Evolutionary conservation across 2,113 vertebrate species (phyloP), one percentile per base, ranked within the genome.

Genomic region (Paedocypris sp.): DNA sequence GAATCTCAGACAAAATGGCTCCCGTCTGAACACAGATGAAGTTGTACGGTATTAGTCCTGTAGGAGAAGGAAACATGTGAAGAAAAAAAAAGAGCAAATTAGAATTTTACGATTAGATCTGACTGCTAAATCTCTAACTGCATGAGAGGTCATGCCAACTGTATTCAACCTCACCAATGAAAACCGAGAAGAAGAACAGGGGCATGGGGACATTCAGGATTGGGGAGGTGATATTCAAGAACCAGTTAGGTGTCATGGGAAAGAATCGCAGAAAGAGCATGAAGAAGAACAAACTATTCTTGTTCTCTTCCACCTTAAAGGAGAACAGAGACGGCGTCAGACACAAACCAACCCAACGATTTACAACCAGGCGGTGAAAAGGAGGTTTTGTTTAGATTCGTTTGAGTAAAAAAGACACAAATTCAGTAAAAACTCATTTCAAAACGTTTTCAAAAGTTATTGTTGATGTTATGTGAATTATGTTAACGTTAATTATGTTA

Each of bases 171-270:
- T 92, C 88, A 98, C 94, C 94, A 0, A 99, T 91, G 26, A 99
- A 82, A 29, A 94, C 86, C 0, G 95, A 96, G 79, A 91, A 88
- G 84, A 97, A 95, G 86, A 98, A 98, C 26, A 93, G 90, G 62
- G 80, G 60, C 0, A 95, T 62, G 0, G 93, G 93, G 45, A 98
- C 91, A 79, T 93, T 96, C 76, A 98, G 84, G 71, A 98, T 90
- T 7, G 95, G 95, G 71, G 91, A 91, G 0, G 92, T 92, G 76
- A 98, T 82, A 72, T 97, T 98, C 77, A 98, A 83, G 73, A 98
- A 96, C 94, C 94, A 98, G 82, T 98, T 98, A 36, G 95, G 95
- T 6, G 93, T 95, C 92, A 98, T 93, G 26, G 94, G 95, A 73
- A 98, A 97, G 73, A 98, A 89, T 59, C 95, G 88, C 70, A 98